Conservation (phyloP, 2,888 invertebrate genomes). For the Zaprionus lineosus region DNA sequence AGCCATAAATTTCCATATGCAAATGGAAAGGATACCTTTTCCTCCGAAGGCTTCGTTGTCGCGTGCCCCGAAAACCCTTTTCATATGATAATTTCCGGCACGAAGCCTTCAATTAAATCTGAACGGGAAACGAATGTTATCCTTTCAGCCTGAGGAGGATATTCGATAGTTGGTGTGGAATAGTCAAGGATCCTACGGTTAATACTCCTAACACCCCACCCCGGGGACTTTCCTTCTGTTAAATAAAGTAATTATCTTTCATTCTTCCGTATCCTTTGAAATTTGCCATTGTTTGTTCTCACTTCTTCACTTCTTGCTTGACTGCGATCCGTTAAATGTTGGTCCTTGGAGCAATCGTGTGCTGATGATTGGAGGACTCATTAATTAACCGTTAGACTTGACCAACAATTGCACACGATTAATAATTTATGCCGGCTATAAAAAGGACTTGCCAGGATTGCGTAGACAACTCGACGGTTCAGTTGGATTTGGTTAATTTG, state of each 20-base stretch:
- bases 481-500: slow-evolving; percentile 56
- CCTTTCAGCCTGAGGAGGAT: no score
- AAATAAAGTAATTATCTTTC: no score
- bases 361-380: slow-evolving; percentile 30
- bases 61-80: slow-evolving; percentile 52
- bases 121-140: slow-evolving; percentile 6
- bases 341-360: slow-evolving; percentile 2
- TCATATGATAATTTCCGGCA: slow-evolving; percentile 53
- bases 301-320: no score
- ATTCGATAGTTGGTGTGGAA: no score
- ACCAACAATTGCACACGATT: slow-evolving; percentile 57
- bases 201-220: no score
- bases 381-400: slow-evolving; percentile 54
- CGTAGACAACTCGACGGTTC: slow-evolving; percentile 50
- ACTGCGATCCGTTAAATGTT: no score
- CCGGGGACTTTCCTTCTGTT: no score
- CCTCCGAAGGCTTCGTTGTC: slow-evolving; percentile 7
- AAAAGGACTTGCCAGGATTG: slow-evolving; percentile 31
- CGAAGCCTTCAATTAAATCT: slow-evolving; percentile 39
- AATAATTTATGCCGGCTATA: slow-evolving; percentile 51
- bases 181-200: no score
- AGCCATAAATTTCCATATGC: slow-evolving; percentile 42
- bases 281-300: no score
- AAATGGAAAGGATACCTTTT: slow-evolving; percentile 32
- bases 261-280: no score